A percentile compares a stretch with the other conserved stretches of the same genome.
Conservation (phyloP, 1,140 invertebrate genomes). For the Cherax destructor region DNA sequence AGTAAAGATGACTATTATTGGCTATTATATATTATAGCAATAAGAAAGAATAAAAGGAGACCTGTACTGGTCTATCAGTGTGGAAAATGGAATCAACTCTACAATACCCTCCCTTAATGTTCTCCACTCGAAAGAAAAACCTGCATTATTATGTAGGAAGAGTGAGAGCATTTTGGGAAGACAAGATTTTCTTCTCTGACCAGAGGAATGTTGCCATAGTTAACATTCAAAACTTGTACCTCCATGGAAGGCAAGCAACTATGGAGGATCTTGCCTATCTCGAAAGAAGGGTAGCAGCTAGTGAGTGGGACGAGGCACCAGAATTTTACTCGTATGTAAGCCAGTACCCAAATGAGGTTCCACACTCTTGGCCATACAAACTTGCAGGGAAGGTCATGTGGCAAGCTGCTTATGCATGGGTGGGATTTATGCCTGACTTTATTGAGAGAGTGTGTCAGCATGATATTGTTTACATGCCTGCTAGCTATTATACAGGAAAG, state of each 20-base stretch:
- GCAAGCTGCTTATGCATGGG: conserved; percentile 41
- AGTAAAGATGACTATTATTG: not conserved
- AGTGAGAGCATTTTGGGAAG: conserved; percentile 33
- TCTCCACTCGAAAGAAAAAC: not conserved
- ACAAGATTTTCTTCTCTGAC: conserved; percentile 36
- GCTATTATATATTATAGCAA: not conserved
- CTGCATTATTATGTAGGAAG: conserved; percentile 42
- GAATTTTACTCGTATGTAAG: conserved; percentile 29
- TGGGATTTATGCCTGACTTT: conserved; percentile 16
- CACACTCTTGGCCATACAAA: conserved; percentile 5
- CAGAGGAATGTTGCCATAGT: conserved; percentile 54
- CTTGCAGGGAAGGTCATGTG: conserved; percentile 34
- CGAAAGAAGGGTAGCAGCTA: not conserved
- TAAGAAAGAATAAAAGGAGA: not conserved
- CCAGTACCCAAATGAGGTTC: conserved; percentile 14
- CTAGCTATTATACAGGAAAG: conserved; percentile 49
- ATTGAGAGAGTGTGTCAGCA: not conserved
- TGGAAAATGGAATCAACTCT: not conserved
- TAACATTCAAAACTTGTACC: conserved; percentile 13
- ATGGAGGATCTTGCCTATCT: conserved; percentile 3
- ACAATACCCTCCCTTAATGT: not conserved
- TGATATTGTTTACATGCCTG: conserved; percentile 39
- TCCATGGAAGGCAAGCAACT: conserved; percentile 25
- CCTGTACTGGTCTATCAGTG: not conserved
- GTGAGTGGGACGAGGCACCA: conserved; percentile 1